Conservation (phyloP, 2,888 invertebrate species). For the Torymus aiolomorphi region DNA sequence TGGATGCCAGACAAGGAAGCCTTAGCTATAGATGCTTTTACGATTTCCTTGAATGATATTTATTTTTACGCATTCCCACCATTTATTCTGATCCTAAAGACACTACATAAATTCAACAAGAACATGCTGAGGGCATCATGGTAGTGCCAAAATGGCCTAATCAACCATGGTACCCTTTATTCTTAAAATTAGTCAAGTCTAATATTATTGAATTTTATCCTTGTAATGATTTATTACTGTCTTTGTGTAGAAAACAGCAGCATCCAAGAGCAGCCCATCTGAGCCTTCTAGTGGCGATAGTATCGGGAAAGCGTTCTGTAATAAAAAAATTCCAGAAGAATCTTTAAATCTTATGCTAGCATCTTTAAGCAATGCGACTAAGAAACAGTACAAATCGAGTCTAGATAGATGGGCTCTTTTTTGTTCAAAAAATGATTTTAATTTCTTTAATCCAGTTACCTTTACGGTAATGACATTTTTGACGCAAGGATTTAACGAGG, state of each 20-base stretch:
- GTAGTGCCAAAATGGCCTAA: slow-evolving; percentile 64
- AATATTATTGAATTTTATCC: background rate
- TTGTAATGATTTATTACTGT: background rate
- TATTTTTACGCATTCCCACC: slow-evolving; percentile 64
- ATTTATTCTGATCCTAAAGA: slow-evolving; percentile 61
- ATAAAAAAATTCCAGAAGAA: too few species aligned
- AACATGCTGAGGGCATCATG: slow-evolving; percentile 65
- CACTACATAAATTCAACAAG: slow-evolving; percentile 63
- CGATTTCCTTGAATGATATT: slow-evolving; percentile 52
- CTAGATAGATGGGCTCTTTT: background rate
- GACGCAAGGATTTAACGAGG: background rate
- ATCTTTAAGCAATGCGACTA: background rate
- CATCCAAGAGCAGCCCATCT: background rate
- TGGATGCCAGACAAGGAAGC: slow-evolving; percentile 55
- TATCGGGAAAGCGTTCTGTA: background rate
- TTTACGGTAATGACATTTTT: background rate
- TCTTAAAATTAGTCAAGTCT: background rate
- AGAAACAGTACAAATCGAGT: background rate
- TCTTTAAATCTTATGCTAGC: background rate
- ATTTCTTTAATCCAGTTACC: background rate
- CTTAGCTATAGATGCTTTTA: slow-evolving; percentile 57
- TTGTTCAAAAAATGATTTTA: background rate
- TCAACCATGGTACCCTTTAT: slow-evolving; percentile 64
- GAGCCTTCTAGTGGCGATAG: background rate
- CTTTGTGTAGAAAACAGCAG: background rate